Conservation (phyloP, 2,888 invertebrate genomes). For the Noctuana brunneofusca region DNA sequence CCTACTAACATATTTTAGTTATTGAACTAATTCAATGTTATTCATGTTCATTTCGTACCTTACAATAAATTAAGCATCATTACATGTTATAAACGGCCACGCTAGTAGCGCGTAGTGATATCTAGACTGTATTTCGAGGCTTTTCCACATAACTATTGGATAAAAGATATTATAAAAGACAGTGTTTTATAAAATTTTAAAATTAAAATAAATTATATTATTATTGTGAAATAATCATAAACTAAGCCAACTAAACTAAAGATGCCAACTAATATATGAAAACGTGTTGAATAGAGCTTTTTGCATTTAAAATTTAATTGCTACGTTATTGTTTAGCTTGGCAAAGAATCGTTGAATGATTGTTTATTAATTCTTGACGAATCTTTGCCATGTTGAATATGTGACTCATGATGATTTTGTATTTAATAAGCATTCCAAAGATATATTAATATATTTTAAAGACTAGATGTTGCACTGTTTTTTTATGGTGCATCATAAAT, state of each 20-base stretch:
- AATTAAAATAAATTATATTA: constrained; percentile 32
- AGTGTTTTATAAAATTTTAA: constrained; percentile 47
- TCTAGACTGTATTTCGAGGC: constrained; percentile 70
- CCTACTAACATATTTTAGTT: too few relatives aligned
- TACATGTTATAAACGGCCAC: constrained; percentile 36
- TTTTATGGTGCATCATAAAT: constrained; percentile 7
- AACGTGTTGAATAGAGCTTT: constrained; percentile 20
- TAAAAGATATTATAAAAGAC: constrained; percentile 53
- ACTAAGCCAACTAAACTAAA: constrained; percentile 54
- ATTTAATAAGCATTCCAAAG: constrained; percentile 74
- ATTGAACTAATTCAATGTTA: too few relatives aligned
- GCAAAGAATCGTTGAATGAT: too few relatives aligned
- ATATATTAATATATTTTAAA: constrained; percentile 56
- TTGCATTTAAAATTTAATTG: constrained; percentile 40
- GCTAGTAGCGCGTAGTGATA: constrained; percentile 55
- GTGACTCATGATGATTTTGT: constrained; percentile 25
- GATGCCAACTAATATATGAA: constrained; percentile 55
- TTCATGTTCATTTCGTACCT: too few relatives aligned
- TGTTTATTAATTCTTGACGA: too few relatives aligned
- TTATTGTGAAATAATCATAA: constrained; percentile 48
- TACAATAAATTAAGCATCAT: not conserved
- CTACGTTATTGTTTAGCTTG: constrained; percentile 10
- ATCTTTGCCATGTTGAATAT: not conserved
- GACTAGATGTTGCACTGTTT: constrained; percentile 51
- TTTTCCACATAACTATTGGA: constrained; percentile 58